Conservation (phyloP, 1,140 invertebrate genomes). For the Plodia interpunctella region DNA sequence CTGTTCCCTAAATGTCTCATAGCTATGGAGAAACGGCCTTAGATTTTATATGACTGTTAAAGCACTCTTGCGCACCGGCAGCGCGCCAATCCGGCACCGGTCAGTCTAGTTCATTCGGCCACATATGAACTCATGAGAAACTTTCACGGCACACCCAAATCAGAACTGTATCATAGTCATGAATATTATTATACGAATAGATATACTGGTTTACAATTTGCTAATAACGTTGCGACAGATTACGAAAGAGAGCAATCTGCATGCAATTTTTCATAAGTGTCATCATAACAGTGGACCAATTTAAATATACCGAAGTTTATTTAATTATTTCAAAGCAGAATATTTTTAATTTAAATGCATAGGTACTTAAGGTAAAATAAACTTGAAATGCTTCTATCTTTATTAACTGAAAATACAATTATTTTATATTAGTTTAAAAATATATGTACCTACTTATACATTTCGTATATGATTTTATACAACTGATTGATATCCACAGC, state of each 20-base stretch:
- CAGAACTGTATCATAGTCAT: constrained; percentile 5
- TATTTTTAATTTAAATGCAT: too few relatives aligned
- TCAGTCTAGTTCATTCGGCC: not conserved
- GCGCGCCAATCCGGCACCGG: not conserved
- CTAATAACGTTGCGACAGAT: not conserved
- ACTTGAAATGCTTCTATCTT: too few relatives aligned
- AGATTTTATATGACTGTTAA: not conserved
- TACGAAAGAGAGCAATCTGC: not conserved
- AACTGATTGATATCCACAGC: too few relatives aligned
- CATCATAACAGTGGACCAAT: not conserved
- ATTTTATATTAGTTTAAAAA: too few relatives aligned
- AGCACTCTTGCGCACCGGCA: constrained; percentile 1
- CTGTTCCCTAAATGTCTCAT: not conserved
- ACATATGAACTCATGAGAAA: not conserved
- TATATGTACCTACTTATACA: too few relatives aligned
- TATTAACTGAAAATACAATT: too few relatives aligned
- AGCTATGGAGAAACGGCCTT: not conserved
- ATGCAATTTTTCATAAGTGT: not conserved
- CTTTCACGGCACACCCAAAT: constrained; percentile 5
- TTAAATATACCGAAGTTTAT: too few relatives aligned
- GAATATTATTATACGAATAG: constrained; percentile 3
- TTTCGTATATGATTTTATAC: too few relatives aligned
- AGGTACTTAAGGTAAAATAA: too few relatives aligned
- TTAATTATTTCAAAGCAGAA: too few relatives aligned
- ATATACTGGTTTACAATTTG: not conserved